Base-by-base conservation (phyloP, 2,113 vertebrate genomes). In the Ranitomeya imitator region DNA sequence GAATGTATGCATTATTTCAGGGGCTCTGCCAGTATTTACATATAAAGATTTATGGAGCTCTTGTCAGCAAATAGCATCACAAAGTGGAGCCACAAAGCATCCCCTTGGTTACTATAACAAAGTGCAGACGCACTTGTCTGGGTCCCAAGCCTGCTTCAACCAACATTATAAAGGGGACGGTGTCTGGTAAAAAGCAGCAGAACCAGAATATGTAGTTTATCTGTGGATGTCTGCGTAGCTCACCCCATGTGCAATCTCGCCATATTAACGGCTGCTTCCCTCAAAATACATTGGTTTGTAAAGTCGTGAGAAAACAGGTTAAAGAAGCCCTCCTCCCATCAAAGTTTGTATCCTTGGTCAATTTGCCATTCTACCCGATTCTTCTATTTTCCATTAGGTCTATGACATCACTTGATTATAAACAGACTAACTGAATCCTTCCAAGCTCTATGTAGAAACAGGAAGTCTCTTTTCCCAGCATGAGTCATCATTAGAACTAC, bases 1-100 rank as follows among this genome's bases (percentile, higher is more conserved):
- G 81, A 85, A 89, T 89, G 87, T 89, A 85, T 89, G 81, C 82
- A 79, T 89, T 89, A 83, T 89, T 79, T 89, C 74, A 79, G 87
- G 73, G 74, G 18, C 69, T 88, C 73, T 67, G 69, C 12, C 69
- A 84, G 73, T 85, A 79, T 89, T 89, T 89, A 89, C 87, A 89
- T 85, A 79, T 51, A 78, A 77, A 78, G 87, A 89, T 89, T 85
- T 85, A 89, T 89, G 57, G 60, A 69, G 74, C 73, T 67, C 57
- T 67, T 85, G 71, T 78, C 73, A 79, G 87, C 37, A 23, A 79
- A 65, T 65, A 45, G 26, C 80, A 65, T 77, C 67, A 77, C 45
- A 84, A 88, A 77, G 57, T 78, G 60, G 69, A 88, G 87, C 57
- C 69, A 83, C 87, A 84, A 84, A 77, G 6, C 9, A 87, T 67